Conservation (phyloP, 2,113 vertebrate species). For the Otocyon megalotis region DNA sequence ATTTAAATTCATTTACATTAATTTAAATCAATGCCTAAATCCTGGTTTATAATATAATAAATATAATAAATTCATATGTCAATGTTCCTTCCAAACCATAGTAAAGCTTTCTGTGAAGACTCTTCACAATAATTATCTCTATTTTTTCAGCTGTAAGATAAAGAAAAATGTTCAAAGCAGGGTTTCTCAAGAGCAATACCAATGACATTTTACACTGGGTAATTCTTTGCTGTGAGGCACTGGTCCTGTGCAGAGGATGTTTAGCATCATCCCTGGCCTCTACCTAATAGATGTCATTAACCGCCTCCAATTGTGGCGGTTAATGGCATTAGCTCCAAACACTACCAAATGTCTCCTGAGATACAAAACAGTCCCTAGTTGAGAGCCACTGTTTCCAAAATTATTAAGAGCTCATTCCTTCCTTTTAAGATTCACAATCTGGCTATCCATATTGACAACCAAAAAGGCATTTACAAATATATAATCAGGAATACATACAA, state of each 20-base stretch:
- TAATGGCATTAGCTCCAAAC: neutral
- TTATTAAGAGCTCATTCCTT: neutral
- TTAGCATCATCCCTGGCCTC: neutral
- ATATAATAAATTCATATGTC: neutral
- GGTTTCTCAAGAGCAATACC: neutral
- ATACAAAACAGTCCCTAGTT: accelerated
- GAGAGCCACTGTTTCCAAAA: neutral
- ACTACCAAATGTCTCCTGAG: neutral
- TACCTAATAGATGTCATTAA: neutral
- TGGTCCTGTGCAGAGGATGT: neutral
- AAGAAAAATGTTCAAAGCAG: neutral
- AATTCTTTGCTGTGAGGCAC: neutral
- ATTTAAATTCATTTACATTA: neutral
- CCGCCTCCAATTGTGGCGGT: neutral
- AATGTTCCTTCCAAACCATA: neutral
- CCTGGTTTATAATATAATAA: neutral
- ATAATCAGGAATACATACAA: neutral
- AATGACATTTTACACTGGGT: neutral
- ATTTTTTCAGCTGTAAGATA: neutral
- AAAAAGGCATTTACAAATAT: neutral
- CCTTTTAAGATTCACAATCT: neutral
- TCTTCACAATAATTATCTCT: neutral
- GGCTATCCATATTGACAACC: neutral
- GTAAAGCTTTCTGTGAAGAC: neutral
- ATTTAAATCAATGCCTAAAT: conserved; percentile 17